These are phyloP conservation scores for Pyrocephalus nanus DNA, from an alignment of 2,797 vertebrate species.

Conservation along the genomic window DNA sequence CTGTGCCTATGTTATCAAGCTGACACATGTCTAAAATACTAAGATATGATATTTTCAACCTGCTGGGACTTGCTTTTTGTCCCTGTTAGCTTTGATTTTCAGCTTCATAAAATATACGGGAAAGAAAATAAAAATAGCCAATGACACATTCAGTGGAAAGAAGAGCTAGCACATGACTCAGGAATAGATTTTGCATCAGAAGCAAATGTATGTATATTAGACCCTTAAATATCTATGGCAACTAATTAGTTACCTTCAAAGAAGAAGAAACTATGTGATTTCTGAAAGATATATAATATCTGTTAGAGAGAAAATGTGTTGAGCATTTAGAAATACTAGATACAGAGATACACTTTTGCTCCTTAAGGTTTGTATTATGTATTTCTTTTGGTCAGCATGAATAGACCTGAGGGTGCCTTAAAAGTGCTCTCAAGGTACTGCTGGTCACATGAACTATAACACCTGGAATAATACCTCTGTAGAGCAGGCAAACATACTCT, in stretches of 20 bases:
- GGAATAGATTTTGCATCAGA: constrained; percentile 23
- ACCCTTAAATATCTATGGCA: neutral
- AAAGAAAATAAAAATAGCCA: constrained; percentile 40
- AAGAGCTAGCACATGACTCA: neutral
- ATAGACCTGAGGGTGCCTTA: neutral
- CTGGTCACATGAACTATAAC: neutral
- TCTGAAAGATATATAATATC: neutral
- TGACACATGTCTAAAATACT: constrained; percentile 79
- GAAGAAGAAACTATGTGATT: neutral
- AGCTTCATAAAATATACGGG: constrained; percentile 62
- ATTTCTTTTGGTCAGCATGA: neutral
- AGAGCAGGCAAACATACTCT: neutral
- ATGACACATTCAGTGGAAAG: constrained; percentile 38
- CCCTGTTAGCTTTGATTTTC: constrained; percentile 71
- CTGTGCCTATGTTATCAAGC: constrained; percentile 73
- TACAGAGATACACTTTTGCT: neutral
- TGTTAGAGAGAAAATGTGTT: neutral
- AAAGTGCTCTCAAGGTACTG: neutral
- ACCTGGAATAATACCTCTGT: neutral
- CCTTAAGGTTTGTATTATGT: neutral
- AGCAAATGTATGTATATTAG: constrained; percentile 15
- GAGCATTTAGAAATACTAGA: neutral
- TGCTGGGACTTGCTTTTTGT: constrained; percentile 70
- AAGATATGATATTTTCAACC: constrained; percentile 73
- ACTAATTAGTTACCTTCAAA: neutral